Conservation (phyloP, 2,888 invertebrate species). For the Bibio marci region DNA sequence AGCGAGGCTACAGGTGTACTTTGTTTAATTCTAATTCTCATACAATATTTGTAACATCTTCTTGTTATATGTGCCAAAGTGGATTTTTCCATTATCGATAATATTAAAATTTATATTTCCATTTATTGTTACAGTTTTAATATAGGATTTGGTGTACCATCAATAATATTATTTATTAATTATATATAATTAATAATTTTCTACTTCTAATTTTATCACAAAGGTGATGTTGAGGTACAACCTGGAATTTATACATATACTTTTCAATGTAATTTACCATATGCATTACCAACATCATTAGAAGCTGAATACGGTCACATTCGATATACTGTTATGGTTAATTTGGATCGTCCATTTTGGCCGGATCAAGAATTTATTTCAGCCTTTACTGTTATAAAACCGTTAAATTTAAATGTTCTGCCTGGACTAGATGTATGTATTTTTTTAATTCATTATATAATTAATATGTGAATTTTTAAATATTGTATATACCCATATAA, state of each 20-base stretch:
- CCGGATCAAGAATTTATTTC: constrained; percentile 65
- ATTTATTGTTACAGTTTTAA: neutral
- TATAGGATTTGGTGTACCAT: neutral
- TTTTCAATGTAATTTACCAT: constrained; percentile 46
- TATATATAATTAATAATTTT: too few relatives aligned
- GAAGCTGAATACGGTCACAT: constrained; percentile 33
- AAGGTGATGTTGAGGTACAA: constrained; percentile 19
- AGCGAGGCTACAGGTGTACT: neutral
- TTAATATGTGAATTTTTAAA: too few relatives aligned
- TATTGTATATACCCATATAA: too few relatives aligned
- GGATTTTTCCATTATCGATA: too few relatives aligned
- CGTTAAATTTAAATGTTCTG: constrained; percentile 63
- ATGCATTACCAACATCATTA: constrained; percentile 47
- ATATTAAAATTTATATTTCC: neutral
- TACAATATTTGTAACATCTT: too few relatives aligned
- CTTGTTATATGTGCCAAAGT: too few relatives aligned
- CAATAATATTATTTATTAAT: neutral
- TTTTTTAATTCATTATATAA: too few relatives aligned
- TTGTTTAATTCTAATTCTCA: too few relatives aligned
- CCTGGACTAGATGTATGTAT: constrained; percentile 51
- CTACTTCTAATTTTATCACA: neutral
- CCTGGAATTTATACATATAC: constrained; percentile 55
- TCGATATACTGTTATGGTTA: constrained; percentile 39
- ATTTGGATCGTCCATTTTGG: constrained; percentile 34
- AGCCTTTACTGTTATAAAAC: constrained; percentile 63